Evolutionary conservation across 2,113 vertebrate genomes (phyloP).

Genomic region (Chloebia gouldiae): DNA sequence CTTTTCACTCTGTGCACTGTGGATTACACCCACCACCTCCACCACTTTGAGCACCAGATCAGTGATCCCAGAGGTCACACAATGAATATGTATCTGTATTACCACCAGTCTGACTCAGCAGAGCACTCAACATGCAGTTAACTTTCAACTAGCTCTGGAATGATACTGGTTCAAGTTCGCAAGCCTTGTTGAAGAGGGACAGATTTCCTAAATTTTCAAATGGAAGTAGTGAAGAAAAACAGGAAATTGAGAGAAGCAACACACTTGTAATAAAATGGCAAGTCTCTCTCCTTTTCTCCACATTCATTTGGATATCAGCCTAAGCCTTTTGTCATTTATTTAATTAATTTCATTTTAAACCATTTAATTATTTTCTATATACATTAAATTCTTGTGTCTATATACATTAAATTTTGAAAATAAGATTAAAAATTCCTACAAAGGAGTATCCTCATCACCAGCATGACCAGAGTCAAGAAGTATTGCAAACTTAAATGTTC

Average conservation of each 20-base stretch:
- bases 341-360: neutral
- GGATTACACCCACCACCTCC: neutral
- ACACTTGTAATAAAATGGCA: neutral
- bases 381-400: neutral
- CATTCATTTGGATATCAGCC: neutral
- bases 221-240: neutral
- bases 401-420: neutral
- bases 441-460: neutral
- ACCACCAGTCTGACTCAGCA: conserved; percentile 23
- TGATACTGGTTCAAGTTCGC: neutral
- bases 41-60: fast-evolving
- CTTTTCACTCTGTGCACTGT: neutral
- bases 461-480: neutral
- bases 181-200: neutral
- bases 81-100: neutral
- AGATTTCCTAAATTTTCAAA: neutral
- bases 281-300: neutral
- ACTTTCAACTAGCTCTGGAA: conserved; percentile 18
- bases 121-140: neutral
- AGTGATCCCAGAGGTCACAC: neutral
- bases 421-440: neutral
- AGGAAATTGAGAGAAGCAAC: neutral
- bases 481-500: neutral
- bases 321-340: neutral
- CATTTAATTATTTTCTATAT: neutral